These are phyloP conservation scores for Toxotes chatareus DNA, from an alignment of 2,113 vertebrate genomes.

Conservation along the genomic window DNA sequence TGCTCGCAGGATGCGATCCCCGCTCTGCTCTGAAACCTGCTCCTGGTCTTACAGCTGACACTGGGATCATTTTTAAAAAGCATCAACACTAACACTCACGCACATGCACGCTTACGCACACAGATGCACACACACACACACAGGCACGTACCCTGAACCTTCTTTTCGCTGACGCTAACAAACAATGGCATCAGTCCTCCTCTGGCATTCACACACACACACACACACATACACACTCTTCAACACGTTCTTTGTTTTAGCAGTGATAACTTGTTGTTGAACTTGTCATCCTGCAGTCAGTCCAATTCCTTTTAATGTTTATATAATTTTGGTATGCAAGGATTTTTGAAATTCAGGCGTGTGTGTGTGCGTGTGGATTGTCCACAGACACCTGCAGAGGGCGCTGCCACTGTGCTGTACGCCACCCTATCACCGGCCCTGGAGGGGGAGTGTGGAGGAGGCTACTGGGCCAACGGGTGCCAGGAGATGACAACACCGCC, in stretches of 20 bases:
- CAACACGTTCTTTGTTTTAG: slow-evolving; percentile 12
- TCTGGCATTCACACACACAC: slow-evolving; percentile 39
- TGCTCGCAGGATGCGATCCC: slow-evolving; percentile 52
- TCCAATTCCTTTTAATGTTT: slow-evolving; percentile 22
- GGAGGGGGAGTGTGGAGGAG: slow-evolving; percentile 69
- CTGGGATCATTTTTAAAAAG: slow-evolving; percentile 63
- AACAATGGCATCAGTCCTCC: slow-evolving; percentile 52
- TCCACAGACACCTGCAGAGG: slow-evolving; percentile 76
- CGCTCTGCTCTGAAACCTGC: slow-evolving; percentile 61
- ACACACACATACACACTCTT: slow-evolving; percentile 10
- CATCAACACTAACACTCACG: slow-evolving; percentile 43
- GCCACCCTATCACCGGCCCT: slow-evolving; percentile 71
- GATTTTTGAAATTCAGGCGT: neutral
- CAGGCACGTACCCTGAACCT: slow-evolving; percentile 33
- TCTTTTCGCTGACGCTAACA: slow-evolving; percentile 52
- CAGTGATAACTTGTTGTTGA: slow-evolving; percentile 57
- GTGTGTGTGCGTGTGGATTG: neutral
- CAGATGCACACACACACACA: slow-evolving; percentile 19
- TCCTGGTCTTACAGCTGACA: slow-evolving; percentile 67
- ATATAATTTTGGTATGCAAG: slow-evolving; percentile 6
- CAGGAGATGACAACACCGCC: slow-evolving; percentile 59
- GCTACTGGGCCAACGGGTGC: slow-evolving; percentile 74
- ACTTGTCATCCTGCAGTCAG: slow-evolving; percentile 42
- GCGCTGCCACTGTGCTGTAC: slow-evolving; percentile 69
- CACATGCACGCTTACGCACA: slow-evolving; percentile 2